Evolutionary conservation across 2,888 invertebrate species (phyloP).

Genomic region (Leistus spinibarbis): DNA sequence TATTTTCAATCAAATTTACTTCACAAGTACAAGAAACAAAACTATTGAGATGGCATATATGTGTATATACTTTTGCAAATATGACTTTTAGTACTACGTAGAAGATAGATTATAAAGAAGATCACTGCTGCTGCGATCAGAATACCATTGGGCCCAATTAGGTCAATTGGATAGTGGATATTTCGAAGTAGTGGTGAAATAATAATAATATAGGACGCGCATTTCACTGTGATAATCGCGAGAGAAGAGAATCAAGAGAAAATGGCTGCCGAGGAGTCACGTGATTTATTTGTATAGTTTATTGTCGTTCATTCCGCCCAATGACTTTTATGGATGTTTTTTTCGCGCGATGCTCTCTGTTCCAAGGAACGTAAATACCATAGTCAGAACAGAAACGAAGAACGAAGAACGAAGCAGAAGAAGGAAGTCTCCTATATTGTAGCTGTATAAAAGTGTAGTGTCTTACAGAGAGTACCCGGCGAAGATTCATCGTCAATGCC

Average conservation of each 20-base stretch:
- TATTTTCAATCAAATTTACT: no score
- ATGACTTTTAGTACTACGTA: no score
- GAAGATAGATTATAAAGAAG: no score
- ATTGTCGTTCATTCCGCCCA: conserved; percentile 54
- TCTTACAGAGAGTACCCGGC: conserved; percentile 1
- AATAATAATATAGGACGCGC: not conserved
- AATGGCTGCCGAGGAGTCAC: conserved; percentile 48
- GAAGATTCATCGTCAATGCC: conserved; percentile 19
- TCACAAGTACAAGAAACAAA: no score
- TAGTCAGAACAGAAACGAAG: not conserved
- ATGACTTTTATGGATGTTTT: conserved; percentile 55
- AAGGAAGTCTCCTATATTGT: not conserved
- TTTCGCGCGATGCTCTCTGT: conserved; percentile 40
- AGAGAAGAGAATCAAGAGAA: conserved; percentile 44
- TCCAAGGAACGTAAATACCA: not conserved
- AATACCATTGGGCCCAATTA: not conserved
- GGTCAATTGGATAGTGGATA: not conserved
- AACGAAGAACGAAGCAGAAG: no score
- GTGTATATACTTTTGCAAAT: no score
- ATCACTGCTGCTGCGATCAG: no score
- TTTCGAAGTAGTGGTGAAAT: not conserved
- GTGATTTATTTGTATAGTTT: conserved; percentile 55
- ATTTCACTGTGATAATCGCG: conserved; percentile 32
- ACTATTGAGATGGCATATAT: no score
- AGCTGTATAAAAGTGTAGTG: not conserved